Evolutionary conservation across 2,888 invertebrate genomes (phyloP), one percentile per base, ranked within the genome.

Genomic region (Drosophila gaucha): DNA sequence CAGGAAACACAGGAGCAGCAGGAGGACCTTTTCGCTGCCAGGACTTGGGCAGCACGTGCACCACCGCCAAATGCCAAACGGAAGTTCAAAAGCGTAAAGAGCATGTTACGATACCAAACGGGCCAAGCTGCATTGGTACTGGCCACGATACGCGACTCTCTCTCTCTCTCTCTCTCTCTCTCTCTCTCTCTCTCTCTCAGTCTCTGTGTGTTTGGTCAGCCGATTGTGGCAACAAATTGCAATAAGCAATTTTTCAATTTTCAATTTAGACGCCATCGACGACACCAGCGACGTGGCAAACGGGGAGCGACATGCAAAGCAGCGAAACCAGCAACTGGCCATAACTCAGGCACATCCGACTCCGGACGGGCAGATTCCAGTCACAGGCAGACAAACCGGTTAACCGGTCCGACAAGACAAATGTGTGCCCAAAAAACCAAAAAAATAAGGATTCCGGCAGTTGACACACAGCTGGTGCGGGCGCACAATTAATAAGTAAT

Each of bases 231-330:
- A 78, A 83, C 86, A 83, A 84, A 86, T 86, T 86, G 83, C 86
- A 84, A 84, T 84, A 84, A 84, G 83, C 83, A 86, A 84, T 84
- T 86, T 84, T 83, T 84, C 83, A 84, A 84, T 83, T 84, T 84
- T 85, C 83, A 86, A 84, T 84, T 84, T 86, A 80, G 86, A 80
- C 85, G 56, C 60, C 76, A 69, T 65, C 67, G 77, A 68, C 71
- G 57, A 60, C 58, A 60, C 50, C 52, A 46, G 28, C 49, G 35
- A 60, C 54, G 18, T 14, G 33, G 14, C 3, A 4, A 9, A 14
- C 6, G 14, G 33, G 33, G 5, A 52, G 51, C 64, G 64, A 74
- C 62, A 85, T 82, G 80, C 79, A 85, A 82, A 85, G 65, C 74
- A 65, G 54, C 47, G 54, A 46, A 24, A 54, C 54, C 50, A 46